These are phyloP conservation scores for Drosophila ogumai DNA, from an alignment of 1,140 invertebrate species.

Conservation along the genomic window DNA sequence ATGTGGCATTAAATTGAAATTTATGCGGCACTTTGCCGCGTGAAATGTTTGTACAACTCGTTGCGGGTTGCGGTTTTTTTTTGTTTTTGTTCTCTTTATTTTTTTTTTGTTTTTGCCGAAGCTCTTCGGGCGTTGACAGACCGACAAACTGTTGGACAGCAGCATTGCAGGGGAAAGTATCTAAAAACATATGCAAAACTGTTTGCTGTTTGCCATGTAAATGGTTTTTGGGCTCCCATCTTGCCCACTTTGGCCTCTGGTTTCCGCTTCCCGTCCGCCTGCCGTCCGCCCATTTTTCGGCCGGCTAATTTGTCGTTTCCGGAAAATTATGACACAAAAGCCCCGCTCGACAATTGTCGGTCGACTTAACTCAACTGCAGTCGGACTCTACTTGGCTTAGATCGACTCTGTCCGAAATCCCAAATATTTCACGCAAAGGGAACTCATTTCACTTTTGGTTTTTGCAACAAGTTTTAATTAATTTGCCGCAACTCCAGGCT, in stretches of 20 bases:
- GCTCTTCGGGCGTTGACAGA: conserved; percentile 74
- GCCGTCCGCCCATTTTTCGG: conserved; percentile 19
- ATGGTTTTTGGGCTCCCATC: conserved; percentile 62
- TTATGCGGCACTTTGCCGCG: conserved; percentile 82
- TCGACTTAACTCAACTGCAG: conserved; percentile 20
- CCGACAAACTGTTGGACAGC: conserved; percentile 80
- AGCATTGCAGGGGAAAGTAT: conserved; percentile 56
- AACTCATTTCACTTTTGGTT: conserved; percentile 60
- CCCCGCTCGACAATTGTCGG: conserved; percentile 59
- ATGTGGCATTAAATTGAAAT: conserved; percentile 81
- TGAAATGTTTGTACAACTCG: conserved; percentile 83
- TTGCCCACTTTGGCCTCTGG: conserved; percentile 1
- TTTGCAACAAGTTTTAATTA: conserved; percentile 82
- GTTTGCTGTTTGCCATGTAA: conserved; percentile 76
- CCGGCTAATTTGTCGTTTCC: conserved; percentile 80
- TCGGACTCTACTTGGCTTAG: conserved; percentile 27
- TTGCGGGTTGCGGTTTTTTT: conserved; percentile 71
- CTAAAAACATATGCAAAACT: conserved; percentile 79
- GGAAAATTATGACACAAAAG: conserved; percentile 77
- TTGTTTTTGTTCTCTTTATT: conserved; percentile 2
- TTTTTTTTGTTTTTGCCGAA: conserved; percentile 35
- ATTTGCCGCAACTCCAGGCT: conserved; percentile 70
- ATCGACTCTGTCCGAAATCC: conserved; percentile 36
- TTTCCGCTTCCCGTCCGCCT: conserved; percentile 1
- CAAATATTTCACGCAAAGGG: conserved; percentile 46